These are phyloP conservation scores for Lepidonotus clava DNA, from an alignment of 2,888 invertebrate genomes.

Conservation along the genomic window DNA sequence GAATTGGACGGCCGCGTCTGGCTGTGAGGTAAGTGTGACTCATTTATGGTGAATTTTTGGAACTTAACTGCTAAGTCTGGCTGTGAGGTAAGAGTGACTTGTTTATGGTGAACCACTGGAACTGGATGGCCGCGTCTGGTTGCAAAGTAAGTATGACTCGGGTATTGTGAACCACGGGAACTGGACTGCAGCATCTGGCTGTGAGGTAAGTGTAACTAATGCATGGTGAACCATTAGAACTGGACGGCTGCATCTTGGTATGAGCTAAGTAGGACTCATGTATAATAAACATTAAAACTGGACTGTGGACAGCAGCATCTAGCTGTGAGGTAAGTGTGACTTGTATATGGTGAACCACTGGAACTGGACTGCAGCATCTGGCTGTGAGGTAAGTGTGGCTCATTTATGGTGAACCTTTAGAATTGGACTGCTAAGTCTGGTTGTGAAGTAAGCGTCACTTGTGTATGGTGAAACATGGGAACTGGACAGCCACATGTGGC, in stretches of 20 bases:
- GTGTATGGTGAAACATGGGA: background rate
- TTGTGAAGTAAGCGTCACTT: conserved; percentile 66
- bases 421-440: conserved; percentile 66
- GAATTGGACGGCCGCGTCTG: conserved; percentile 65
- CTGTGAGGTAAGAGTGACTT: conserved; percentile 87
- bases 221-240: background rate
- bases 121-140: conserved; percentile 66
- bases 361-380: too few relatives aligned
- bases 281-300: too few relatives aligned
- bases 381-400: too few relatives aligned
- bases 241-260: too few relatives aligned
- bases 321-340: too few relatives aligned
- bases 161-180: conserved; percentile 73
- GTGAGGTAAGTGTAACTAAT: conserved; percentile 64
- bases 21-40: conserved; percentile 67
- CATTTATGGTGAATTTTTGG: background rate
- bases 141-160: conserved; percentile 66
- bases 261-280: too few relatives aligned
- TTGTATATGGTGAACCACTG: too few relatives aligned
- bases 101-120: conserved; percentile 74
- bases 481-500: too few relatives aligned
- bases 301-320: too few relatives aligned
- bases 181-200: conserved; percentile 66
- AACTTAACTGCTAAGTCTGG: too few relatives aligned
- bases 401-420: conserved; percentile 74